Conservation (phyloP, 2,113 vertebrate species). For the Bubo bubo region DNA sequence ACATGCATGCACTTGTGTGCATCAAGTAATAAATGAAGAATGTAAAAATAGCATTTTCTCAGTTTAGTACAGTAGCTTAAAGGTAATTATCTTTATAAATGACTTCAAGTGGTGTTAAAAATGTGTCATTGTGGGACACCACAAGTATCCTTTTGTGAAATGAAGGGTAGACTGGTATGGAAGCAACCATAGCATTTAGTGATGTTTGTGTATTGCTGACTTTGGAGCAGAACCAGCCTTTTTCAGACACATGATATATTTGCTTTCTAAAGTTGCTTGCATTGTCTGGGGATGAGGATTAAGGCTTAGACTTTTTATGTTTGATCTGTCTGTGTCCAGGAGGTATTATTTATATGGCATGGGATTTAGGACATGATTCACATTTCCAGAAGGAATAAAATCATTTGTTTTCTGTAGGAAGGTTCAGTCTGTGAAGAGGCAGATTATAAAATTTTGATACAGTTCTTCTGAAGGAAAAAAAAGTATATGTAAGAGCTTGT, state of each 20-base stretch:
- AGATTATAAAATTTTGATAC: not conserved
- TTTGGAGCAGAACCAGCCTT: not conserved
- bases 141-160: not conserved
- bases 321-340: constrained; percentile 61
- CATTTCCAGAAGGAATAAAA: constrained; percentile 35
- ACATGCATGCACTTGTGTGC: accelerated
- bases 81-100: not conserved
- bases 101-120: not conserved
- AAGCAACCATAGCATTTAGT: accelerated
- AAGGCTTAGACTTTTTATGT: constrained; percentile 53
- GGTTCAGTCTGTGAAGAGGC: not conserved
- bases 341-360: constrained; percentile 45
- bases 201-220: not conserved
- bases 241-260: not conserved
- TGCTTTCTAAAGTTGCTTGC: constrained; percentile 27
- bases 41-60: not conserved
- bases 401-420: constrained; percentile 20
- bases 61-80: not conserved
- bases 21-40: not conserved
- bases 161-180: not conserved
- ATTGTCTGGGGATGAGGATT: constrained; percentile 57
- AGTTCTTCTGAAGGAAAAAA: not conserved
- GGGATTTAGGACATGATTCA: constrained; percentile 43
- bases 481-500: not conserved
- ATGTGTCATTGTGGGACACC: accelerated